Evolutionary conservation across 2,797 vertebrate species (phyloP), one percentile per base, ranked within the genome.

Genomic region (Sebastes taczanowskii): DNA sequence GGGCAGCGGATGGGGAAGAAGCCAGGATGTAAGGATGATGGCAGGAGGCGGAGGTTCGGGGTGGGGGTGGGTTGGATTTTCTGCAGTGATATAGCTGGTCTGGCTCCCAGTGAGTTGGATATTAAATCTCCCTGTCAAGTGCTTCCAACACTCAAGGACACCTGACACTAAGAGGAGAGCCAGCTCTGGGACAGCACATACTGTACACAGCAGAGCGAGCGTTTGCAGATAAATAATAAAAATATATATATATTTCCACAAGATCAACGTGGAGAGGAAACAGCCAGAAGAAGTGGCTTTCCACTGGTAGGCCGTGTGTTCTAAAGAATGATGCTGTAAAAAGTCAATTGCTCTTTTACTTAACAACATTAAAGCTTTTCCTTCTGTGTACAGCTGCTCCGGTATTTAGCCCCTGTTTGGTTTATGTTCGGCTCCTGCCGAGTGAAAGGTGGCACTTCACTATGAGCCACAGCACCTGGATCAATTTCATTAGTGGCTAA

Each of bases 51-150:
- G 95, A 88, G 92, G 0, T 83, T 94, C 1, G 71, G 89, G 85
- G 84, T 65, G 34, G 67, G 89, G 92, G 91, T 52, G 38, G 42
- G 59, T 3, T 77, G 89, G 77, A 78, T 88, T 86, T 86, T 92
- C 95, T 96, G 96, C 94, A 94, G 94, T 95, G 95, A 98, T 97
- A 97, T 96, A 96, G 97, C 95, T 95, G 93, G 93, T 95, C 92
- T 91, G 91, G 95, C 95, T 96, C 95, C 93, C 93, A 96, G 95
- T 91, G 95, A 94, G 96, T 95, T 96, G 96, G 97, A 97, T 97
- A 97, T 97, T 97, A 97, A 96, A 95, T 97, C 96, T 97, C 96
- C 95, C 95, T 92, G 94, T 97, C 97, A 97, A 97, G 96, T 96
- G 96, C 95, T 95, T 96, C 95, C 94, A 97, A 96, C 97, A 95